A percentile compares a stretch with the other conserved stretches of the same genome.
phyloP scores from a whole-genome alignment of 2,888 invertebrate genomes.

The Itoplectis maculator region DNA sequence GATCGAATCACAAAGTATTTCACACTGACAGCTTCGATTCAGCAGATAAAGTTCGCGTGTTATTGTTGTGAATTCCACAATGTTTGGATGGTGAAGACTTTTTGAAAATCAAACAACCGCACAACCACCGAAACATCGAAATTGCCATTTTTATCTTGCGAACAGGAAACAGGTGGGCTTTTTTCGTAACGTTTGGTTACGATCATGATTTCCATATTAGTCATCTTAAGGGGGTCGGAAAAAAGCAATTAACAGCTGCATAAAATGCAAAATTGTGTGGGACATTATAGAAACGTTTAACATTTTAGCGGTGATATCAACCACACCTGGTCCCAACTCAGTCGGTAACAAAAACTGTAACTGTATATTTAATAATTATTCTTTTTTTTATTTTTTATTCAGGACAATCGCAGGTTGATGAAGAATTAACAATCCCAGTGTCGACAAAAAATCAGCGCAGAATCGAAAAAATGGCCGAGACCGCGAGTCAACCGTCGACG shows the following conservation, averaged over 20 bases:
- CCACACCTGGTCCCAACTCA: neutral
- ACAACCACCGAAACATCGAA: neutral
- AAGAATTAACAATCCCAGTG: neutral
- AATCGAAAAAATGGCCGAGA: slow-evolving; percentile 67
- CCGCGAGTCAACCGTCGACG: slow-evolving; percentile 51
- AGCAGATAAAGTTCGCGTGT: neutral
- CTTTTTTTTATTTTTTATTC: neutral
- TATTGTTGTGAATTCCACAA: neutral
- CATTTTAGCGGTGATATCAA: neutral
- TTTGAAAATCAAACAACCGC: neutral
- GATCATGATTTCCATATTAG: neutral
- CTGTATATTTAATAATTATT: neutral
- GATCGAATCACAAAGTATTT: slow-evolving; percentile 1
- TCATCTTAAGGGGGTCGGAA: neutral
- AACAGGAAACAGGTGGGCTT: neutral
- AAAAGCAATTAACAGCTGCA: neutral
- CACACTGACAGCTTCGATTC: slow-evolving; percentile 14
- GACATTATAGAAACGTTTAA: neutral
- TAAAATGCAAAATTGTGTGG: neutral
- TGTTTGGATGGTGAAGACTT: neutral
- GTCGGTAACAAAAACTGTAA: neutral
- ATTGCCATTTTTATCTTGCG: neutral
- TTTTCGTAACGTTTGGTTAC: neutral
- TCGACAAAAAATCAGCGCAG: neutral
- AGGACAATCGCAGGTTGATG: neutral